Conservation (phyloP, 2,888 invertebrate genomes). For the Hypomecis atomaria region DNA sequence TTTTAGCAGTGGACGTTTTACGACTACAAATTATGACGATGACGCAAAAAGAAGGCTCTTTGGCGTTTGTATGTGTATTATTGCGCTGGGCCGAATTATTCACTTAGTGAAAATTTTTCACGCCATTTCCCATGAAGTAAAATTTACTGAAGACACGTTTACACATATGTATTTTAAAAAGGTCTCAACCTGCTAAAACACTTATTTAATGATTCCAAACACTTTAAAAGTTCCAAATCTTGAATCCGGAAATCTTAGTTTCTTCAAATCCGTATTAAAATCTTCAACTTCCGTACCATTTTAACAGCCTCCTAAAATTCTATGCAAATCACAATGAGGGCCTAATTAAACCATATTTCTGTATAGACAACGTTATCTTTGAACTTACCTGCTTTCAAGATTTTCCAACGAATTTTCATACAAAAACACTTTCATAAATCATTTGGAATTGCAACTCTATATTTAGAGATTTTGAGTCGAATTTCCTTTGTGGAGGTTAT, state of each 20-base stretch:
- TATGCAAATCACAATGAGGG: constrained; percentile 62
- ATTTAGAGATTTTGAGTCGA: constrained; percentile 27
- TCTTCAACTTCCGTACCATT: constrained; percentile 26
- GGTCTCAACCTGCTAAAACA: too few relatives aligned
- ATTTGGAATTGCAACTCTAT: constrained; percentile 40
- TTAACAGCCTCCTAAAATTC: constrained; percentile 31
- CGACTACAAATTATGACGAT: too few relatives aligned
- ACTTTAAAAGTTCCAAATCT: background rate
- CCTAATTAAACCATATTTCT: constrained; percentile 74
- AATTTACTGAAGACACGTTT: too few relatives aligned
- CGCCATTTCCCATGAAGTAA: too few relatives aligned
- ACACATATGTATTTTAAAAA: background rate
- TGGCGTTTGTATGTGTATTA: too few relatives aligned
- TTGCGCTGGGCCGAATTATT: too few relatives aligned
- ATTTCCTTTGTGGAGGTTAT: constrained; percentile 29
- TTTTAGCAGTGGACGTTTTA: too few relatives aligned
- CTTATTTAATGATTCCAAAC: background rate
- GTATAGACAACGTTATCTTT: constrained; percentile 76
- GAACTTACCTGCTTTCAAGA: constrained; percentile 77
- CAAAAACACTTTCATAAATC: constrained; percentile 34
- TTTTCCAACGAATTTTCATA: constrained; percentile 49
- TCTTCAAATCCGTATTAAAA: constrained; percentile 21
- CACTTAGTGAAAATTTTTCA: too few relatives aligned
- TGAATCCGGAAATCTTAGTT: constrained; percentile 5
- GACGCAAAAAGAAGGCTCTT: too few relatives aligned